A percentile compares a stretch with the other conserved stretches of the same genome.
These are phyloP conservation scores for Gisinianus flammeolus DNA, from an alignment of 2,888 invertebrate genomes.

Conservation along the genomic window DNA sequence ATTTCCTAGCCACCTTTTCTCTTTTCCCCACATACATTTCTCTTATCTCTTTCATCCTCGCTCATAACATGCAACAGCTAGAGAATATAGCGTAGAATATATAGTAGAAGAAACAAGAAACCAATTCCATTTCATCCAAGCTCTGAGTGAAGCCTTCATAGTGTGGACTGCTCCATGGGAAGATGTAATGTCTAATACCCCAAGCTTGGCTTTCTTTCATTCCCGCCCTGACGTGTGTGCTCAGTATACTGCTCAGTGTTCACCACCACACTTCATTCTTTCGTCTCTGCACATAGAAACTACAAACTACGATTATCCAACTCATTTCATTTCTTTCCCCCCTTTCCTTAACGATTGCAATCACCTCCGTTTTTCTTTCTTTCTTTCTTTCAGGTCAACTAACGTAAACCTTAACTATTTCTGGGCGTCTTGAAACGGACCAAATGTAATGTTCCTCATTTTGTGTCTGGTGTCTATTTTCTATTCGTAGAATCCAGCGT, in stretches of 20 bases:
- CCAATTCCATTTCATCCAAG: not conserved
- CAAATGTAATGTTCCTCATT: constrained; percentile 19
- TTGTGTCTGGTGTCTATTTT: not conserved
- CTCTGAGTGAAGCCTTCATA: not conserved
- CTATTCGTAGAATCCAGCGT: not conserved
- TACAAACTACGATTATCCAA: constrained; percentile 20
- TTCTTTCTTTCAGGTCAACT: constrained; percentile 28
- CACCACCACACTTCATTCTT: too few relatives aligned
- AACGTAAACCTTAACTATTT: constrained; percentile 18
- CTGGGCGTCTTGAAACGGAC: constrained; percentile 11
- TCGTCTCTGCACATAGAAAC: not conserved
- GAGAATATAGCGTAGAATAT: too few relatives aligned
- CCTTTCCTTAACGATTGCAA: constrained; percentile 22
- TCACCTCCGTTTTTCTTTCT: constrained; percentile 24
- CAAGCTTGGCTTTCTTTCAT: not conserved
- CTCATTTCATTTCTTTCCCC: constrained; percentile 19
- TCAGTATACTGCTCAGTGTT: too few relatives aligned
- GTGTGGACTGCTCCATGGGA: not conserved
- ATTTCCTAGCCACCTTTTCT: not conserved
- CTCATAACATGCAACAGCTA: not conserved
- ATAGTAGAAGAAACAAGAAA: not conserved
- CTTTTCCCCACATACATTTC: not conserved
- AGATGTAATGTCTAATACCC: not conserved
- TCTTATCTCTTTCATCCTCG: constrained; percentile 8
- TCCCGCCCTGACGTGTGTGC: too few relatives aligned